Conservation (phyloP, 2,797 vertebrate genomes). For the Apogon hyalosoma region DNA sequence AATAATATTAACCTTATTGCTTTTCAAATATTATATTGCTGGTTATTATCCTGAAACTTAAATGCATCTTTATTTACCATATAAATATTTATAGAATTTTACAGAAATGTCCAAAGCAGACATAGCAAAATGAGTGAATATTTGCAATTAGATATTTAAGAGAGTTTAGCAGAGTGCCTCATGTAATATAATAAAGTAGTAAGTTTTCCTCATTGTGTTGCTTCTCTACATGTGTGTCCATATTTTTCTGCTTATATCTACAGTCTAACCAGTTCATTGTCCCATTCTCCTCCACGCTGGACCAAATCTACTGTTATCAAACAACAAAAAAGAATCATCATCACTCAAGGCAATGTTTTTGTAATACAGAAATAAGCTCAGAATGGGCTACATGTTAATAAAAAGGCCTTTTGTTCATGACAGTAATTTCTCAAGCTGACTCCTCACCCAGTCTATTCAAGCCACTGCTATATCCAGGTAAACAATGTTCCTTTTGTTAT, state of each 20-base stretch:
- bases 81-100: conserved; percentile 14
- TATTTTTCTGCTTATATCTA: conserved; percentile 12
- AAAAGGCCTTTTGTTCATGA: conserved; percentile 73
- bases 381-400: conserved; percentile 62
- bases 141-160: background rate
- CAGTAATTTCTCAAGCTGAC: conserved; percentile 74
- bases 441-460: conserved; percentile 76
- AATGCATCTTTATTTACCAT: conserved; percentile 19
- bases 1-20: conserved; percentile 7
- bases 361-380: conserved; percentile 49
- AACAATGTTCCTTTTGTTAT: conserved; percentile 77
- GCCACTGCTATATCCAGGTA: conserved; percentile 68
- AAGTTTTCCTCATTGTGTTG: conserved; percentile 10
- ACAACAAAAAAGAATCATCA: conserved; percentile 52
- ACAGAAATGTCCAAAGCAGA: background rate
- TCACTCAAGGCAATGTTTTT: conserved; percentile 53
- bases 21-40: conserved; percentile 15
- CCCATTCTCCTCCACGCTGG: conserved; percentile 24
- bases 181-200: background rate
- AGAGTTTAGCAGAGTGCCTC: background rate
- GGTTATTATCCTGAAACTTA: conserved; percentile 1
- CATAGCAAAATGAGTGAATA: background rate
- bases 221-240: background rate
- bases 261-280: conserved; percentile 24
- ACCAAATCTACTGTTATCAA: conserved; percentile 44